Percentiles rank a stretch among this genome's conserved stretches.
Evolutionary conservation across 2,113 vertebrate genomes (phyloP).

Genomic region (Phalacrocorax carbo): DNA sequence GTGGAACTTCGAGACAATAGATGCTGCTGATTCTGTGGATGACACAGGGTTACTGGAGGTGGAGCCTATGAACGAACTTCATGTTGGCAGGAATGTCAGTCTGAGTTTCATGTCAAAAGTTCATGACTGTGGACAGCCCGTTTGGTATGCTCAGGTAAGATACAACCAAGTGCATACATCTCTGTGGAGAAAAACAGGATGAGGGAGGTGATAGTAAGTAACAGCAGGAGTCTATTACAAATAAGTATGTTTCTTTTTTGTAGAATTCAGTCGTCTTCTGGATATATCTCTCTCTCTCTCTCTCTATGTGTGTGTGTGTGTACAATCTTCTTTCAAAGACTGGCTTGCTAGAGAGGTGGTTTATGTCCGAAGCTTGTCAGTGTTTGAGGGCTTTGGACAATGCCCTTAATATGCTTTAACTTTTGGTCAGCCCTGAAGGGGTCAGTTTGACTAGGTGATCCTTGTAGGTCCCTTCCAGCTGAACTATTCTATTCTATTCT

Average conservation of each 20-base stretch:
- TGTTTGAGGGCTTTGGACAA: not conserved
- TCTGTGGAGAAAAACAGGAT: not conserved
- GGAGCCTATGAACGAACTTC: conserved; percentile 89
- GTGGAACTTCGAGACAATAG: conserved; percentile 90
- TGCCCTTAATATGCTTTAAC: not conserved
- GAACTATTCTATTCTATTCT: not conserved
- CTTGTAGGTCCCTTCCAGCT: not conserved
- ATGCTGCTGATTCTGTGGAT: conserved; percentile 77
- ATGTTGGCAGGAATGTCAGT: conserved; percentile 81
- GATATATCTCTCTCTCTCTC: too few species aligned
- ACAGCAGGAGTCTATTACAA: not conserved
- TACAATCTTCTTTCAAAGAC: not conserved
- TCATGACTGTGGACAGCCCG: conserved; percentile 64
- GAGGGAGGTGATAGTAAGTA: not conserved
- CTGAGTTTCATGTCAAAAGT: conserved; percentile 86
- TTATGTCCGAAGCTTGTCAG: not conserved
- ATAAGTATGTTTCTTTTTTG: not conserved
- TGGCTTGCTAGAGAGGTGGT: not conserved
- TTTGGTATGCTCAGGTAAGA: conserved; percentile 94
- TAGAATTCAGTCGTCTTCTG: not conserved
- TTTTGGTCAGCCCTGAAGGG: not conserved
- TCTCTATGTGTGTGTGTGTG: too few species aligned
- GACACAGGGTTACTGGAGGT: conserved; percentile 81
- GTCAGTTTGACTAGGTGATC: not conserved
- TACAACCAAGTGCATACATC: not conserved